Conservation (phyloP, 2,888 invertebrate genomes). For the Sminthurides aquaticus region DNA sequence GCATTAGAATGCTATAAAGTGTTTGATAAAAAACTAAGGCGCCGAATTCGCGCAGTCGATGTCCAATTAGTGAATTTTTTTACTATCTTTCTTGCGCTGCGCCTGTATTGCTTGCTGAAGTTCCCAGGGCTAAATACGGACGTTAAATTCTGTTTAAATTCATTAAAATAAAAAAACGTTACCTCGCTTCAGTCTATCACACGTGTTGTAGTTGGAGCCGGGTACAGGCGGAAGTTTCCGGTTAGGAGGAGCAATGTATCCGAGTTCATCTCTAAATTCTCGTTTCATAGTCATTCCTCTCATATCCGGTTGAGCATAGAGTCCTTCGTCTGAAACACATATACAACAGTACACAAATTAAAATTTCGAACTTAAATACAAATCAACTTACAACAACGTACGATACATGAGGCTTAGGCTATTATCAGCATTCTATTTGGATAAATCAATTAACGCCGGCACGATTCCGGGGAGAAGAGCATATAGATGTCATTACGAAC, state of each 20-base stretch:
- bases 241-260: slow-evolving; percentile 88
- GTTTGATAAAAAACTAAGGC: too few species aligned
- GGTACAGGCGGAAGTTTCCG: slow-evolving; percentile 85
- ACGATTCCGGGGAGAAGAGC: too few species aligned
- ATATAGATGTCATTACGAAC: too few species aligned
- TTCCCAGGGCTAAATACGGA: too few species aligned
- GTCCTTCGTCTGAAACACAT: slow-evolving; percentile 66
- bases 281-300: slow-evolving; percentile 49
- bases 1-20: too few species aligned
- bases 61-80: too few species aligned
- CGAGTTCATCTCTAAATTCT: slow-evolving; percentile 76
- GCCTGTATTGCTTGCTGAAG: too few species aligned
- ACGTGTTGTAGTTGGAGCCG: slow-evolving; percentile 87
- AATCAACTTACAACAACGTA: neutral
- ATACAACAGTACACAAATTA: neutral
- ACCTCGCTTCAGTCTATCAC: slow-evolving; percentile 88
- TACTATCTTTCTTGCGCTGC: too few species aligned
- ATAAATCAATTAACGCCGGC: neutral
- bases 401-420: neutral
- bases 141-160: too few species aligned
- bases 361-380: neutral
- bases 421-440: neutral
- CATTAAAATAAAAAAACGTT: too few species aligned
- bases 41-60: too few species aligned
- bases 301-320: slow-evolving; percentile 52